These are phyloP conservation scores for Tanytarsus gracilentus DNA, from an alignment of 2,888 invertebrate species.

Conservation along the genomic window DNA sequence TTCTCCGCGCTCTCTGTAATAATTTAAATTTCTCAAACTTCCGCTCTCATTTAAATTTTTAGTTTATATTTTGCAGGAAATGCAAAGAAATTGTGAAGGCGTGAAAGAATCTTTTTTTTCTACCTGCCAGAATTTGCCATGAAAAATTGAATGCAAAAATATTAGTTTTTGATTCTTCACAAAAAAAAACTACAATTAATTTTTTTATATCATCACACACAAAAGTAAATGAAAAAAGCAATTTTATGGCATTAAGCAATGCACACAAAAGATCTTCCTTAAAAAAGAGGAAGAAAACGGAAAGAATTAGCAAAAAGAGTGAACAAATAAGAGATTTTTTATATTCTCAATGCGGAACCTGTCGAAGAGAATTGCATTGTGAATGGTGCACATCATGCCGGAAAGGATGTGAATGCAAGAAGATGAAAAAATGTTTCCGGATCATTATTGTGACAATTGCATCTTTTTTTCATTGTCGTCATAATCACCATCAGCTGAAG, in stretches of 20 bases:
- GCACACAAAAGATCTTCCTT: too few relatives aligned
- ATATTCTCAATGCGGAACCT: too few relatives aligned
- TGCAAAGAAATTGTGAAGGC: background rate
- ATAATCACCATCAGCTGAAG: background rate
- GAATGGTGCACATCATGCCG: background rate
- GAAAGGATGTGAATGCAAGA: background rate
- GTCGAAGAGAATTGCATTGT: background rate
- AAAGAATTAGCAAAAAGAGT: background rate
- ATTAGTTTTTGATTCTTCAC: background rate
- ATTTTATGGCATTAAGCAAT: too few relatives aligned
- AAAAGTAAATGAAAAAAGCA: background rate
- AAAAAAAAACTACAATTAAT: background rate
- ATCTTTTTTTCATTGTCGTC: background rate
- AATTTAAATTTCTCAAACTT: too few relatives aligned
- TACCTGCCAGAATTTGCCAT: background rate
- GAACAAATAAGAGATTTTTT: too few relatives aligned
- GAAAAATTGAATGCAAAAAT: background rate
- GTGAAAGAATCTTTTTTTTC: background rate
- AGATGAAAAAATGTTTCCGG: background rate
- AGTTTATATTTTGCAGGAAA: background rate
- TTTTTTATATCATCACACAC: background rate
- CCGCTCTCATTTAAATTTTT: background rate
- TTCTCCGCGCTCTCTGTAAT: too few relatives aligned
- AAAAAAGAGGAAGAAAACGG: background rate
- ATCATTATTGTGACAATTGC: slow-evolving; percentile 11